phyloP scores from a whole-genome alignment of 2,888 invertebrate species.

The Chrysolina americana region DNA sequence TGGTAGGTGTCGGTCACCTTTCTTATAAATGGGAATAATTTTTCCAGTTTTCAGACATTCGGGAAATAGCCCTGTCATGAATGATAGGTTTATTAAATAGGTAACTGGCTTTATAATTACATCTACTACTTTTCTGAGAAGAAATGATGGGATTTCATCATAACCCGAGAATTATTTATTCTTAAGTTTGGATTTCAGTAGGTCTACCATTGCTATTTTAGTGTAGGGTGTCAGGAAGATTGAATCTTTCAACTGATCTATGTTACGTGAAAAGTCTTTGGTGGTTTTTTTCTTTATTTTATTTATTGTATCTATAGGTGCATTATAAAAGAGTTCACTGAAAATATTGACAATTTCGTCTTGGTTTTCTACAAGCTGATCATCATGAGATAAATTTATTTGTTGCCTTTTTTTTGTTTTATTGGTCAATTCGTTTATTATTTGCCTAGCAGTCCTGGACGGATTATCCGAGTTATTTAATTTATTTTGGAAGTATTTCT shows the following conservation, averaged over 20 bases:
- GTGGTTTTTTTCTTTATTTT: constrained; percentile 15
- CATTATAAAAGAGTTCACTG: constrained; percentile 7
- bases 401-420: not conserved
- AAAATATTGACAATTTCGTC: constrained; percentile 5
- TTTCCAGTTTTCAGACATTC: no score
- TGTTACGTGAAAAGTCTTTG: constrained; percentile 9
- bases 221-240: not conserved
- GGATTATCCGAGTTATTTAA: no score
- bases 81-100: constrained; percentile 13
- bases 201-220: no score
- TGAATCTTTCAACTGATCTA: constrained; percentile 21
- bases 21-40: no score
- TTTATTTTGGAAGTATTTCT: no score
- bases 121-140: constrained; percentile 4
- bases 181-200: no score
- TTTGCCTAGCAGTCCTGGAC: no score
- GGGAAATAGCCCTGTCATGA: not conserved
- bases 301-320: constrained; percentile 15
- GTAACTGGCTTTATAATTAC: constrained; percentile 14
- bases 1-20: not conserved
- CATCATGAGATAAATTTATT: not conserved
- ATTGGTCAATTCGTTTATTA: no score
- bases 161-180: not conserved
- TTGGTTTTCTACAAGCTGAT: not conserved
- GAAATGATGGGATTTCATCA: constrained; percentile 10